Conservation (phyloP, 1,140 invertebrate genomes). For the Pachypsylla venusta region DNA sequence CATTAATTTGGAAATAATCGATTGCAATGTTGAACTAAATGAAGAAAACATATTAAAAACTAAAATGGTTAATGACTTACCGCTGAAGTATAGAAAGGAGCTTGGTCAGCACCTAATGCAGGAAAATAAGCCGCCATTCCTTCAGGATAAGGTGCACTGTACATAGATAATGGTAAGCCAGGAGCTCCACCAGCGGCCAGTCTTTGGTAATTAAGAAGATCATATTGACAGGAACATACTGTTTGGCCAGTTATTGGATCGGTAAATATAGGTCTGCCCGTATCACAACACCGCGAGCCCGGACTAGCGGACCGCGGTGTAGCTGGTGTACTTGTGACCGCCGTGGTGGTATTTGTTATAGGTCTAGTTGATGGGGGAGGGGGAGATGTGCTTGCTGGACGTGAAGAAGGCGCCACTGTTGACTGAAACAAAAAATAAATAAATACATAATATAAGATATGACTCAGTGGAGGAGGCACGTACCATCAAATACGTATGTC, state of each 20-base stretch:
- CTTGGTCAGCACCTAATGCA: slow-evolving; percentile 58
- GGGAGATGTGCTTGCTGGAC: slow-evolving; percentile 12
- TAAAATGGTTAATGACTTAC: slow-evolving; percentile 39
- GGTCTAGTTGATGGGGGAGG: slow-evolving; percentile 5
- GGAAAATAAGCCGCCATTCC: slow-evolving; percentile 69
- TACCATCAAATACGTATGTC: too few relatives aligned
- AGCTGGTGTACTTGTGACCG: slow-evolving; percentile 28
- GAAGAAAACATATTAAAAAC: too few relatives aligned
- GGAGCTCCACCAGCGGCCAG: slow-evolving; percentile 40
- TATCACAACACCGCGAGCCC: slow-evolving; percentile 65
- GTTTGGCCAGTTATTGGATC: slow-evolving; percentile 84
- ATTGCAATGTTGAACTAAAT: too few relatives aligned
- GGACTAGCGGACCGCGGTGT: slow-evolving; percentile 27
- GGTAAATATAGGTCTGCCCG: slow-evolving; percentile 75
- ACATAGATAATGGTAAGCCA: slow-evolving; percentile 69
- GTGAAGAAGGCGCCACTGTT: slow-evolving; percentile 15
- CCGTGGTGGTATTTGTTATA: slow-evolving; percentile 20
- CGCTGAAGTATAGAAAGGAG: slow-evolving; percentile 63
- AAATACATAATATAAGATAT: neutral
- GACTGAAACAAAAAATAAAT: slow-evolving; percentile 18
- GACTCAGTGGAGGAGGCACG: neutral
- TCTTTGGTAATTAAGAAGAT: slow-evolving; percentile 35
- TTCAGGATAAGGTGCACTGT: slow-evolving; percentile 40
- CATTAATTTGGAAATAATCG: too few relatives aligned
- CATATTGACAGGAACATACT: slow-evolving; percentile 77